Conservation (phyloP, 2,113 vertebrate species). For the Macquaria ambigua region DNA sequence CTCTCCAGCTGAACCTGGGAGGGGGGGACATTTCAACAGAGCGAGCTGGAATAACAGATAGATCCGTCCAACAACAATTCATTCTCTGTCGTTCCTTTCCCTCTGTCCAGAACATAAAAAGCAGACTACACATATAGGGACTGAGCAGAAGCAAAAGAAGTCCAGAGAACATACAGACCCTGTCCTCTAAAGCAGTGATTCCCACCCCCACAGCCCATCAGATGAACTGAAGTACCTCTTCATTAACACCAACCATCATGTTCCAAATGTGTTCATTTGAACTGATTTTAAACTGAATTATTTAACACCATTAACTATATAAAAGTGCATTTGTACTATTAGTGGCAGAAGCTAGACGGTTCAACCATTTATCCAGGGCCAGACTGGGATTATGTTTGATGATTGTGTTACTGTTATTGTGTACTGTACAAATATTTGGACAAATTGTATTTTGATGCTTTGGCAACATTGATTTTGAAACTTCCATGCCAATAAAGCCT, state of each 20-base stretch:
- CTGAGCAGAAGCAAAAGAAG: not conserved
- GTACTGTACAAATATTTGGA: no score
- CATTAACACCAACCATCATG: not conserved
- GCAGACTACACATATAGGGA: not conserved
- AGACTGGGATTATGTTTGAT: no score
- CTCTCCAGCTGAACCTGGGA: slow-evolving; percentile 60
- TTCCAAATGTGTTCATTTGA: not conserved
- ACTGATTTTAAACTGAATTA: not conserved
- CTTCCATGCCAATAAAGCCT: no score
- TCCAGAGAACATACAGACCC: not conserved
- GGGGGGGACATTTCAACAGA: slow-evolving; percentile 57
- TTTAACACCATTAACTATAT: not conserved
- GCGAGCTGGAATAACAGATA: slow-evolving; percentile 61
- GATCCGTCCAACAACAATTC: slow-evolving; percentile 58
- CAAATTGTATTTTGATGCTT: no score
- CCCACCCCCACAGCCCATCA: not conserved
- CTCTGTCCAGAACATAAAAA: slow-evolving; percentile 18
- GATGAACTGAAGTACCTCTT: not conserved
- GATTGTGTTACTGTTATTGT: no score
- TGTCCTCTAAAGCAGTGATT: not conserved
- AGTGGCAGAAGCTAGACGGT: not conserved
- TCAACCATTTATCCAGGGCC: not conserved
- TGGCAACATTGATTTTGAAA: no score
- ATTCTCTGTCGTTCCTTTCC: slow-evolving; percentile 26
- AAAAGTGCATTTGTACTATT: not conserved